phyloP scores from a whole-genome alignment of 2,113 vertebrate species.

The Chaenogobius annularis region DNA sequence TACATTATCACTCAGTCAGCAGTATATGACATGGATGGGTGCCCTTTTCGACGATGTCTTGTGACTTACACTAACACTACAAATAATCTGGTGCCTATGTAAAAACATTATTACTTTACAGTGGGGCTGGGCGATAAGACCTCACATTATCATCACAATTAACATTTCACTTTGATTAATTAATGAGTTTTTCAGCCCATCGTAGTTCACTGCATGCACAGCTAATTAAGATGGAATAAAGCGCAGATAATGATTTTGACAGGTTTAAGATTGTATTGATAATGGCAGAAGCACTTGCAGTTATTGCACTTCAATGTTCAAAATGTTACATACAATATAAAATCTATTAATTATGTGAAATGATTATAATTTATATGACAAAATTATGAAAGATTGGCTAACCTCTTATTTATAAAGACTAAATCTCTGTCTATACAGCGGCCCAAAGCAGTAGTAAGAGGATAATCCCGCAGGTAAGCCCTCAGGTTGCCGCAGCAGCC shows the following conservation, averaged over 20 bases:
- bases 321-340: background rate
- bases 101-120: constrained; percentile 56
- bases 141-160: constrained; percentile 6
- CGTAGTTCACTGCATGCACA: constrained; percentile 4
- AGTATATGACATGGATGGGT: constrained; percentile 66
- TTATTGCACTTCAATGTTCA: background rate
- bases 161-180: constrained; percentile 10
- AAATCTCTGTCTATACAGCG: no score
- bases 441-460: background rate
- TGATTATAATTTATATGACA: background rate
- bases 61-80: constrained; percentile 59
- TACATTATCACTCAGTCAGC: constrained; percentile 74
- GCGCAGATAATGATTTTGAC: background rate
- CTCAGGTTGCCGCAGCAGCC: constrained; percentile 23
- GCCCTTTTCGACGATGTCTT: constrained; percentile 63
- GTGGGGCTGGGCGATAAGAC: background rate
- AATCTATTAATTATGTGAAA: background rate
- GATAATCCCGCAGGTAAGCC: constrained; percentile 26
- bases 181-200: background rate
- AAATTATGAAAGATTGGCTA: background rate
- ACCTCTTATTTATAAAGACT: background rate
- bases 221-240: constrained; percentile 1
- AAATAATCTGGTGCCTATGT: constrained; percentile 46
- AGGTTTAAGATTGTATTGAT: constrained; percentile 2
- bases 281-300: background rate